A percentile compares a stretch with the other conserved stretches of the same genome.
Conservation (phyloP, 2,888 invertebrate species). For the Dastarcus helophoroides region DNA sequence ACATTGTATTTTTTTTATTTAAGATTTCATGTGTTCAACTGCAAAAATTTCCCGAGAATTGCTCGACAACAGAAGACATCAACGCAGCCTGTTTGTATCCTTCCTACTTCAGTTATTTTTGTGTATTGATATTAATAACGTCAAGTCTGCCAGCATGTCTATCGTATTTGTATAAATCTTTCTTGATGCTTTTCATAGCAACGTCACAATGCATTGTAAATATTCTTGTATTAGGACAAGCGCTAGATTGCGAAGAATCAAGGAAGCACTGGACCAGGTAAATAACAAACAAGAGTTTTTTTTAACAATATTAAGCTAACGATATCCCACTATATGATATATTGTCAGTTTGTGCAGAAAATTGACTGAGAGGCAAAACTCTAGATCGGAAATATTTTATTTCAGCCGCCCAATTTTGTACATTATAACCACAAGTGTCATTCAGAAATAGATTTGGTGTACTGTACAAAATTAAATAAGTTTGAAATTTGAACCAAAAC, state of each 20-base stretch:
- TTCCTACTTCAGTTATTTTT: conserved; percentile 62
- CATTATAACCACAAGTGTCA: too few species aligned
- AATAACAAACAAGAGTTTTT: conserved; percentile 8
- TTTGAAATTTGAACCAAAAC: too few species aligned
- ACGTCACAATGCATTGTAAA: conserved; percentile 49
- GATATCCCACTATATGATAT: too few species aligned
- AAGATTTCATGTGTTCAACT: conserved; percentile 28
- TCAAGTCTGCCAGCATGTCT: conserved; percentile 61
- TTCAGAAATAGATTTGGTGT: too few species aligned
- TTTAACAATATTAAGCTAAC: too few species aligned
- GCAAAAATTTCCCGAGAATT: conserved; percentile 25
- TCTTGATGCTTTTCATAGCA: conserved; percentile 50
- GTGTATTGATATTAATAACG: conserved; percentile 55
- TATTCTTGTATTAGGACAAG: conserved; percentile 42
- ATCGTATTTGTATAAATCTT: conserved; percentile 56
- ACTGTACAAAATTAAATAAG: too few species aligned
- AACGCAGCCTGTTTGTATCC: conserved; percentile 50
- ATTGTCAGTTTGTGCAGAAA: too few species aligned
- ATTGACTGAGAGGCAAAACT: too few species aligned
- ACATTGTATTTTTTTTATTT: too few species aligned
- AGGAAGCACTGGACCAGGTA: conserved; percentile 35
- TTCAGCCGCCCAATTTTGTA: too few species aligned
- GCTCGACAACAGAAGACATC: conserved; percentile 29
- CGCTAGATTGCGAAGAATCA: conserved; percentile 47
- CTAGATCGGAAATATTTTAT: too few species aligned